phyloP scores from a whole-genome alignment of 2,113 vertebrate species.

The Spheniscus mendiculus region DNA sequence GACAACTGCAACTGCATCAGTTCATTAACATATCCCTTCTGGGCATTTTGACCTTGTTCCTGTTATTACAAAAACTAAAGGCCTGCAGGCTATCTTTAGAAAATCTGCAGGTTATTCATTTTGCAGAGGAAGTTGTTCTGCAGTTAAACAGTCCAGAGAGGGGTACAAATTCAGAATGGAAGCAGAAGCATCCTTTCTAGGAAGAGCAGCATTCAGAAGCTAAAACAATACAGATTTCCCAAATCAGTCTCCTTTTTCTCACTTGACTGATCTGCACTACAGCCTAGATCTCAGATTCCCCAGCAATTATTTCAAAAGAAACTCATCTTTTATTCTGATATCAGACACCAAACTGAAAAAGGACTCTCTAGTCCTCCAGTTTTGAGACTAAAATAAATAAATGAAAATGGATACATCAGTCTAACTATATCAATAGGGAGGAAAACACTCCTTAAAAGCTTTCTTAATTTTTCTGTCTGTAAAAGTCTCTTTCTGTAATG shows the following conservation, averaged over 20 bases:
- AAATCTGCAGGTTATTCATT: neutral
- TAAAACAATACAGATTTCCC: neutral
- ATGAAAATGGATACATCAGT: neutral
- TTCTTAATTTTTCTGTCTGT: neutral
- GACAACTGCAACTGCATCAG: neutral
- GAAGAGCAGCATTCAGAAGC: neutral
- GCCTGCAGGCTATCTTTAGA: neutral
- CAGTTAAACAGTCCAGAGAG: neutral
- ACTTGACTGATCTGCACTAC: neutral
- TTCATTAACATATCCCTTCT: conserved; percentile 15
- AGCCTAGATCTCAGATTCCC: neutral
- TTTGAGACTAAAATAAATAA: neutral
- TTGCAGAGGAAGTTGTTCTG: neutral
- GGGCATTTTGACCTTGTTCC: neutral
- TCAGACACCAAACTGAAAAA: neutral
- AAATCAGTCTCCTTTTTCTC: neutral
- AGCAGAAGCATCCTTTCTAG: neutral
- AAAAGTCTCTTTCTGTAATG: neutral
- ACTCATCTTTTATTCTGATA: neutral
- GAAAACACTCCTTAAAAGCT: neutral
- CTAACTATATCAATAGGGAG: neutral
- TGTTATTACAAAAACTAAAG: neutral
- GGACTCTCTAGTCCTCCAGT: neutral
- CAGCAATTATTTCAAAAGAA: neutral
- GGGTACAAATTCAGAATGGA: neutral